Conservation (phyloP, 2,797 vertebrate genomes). For the Prunella strophiata region DNA sequence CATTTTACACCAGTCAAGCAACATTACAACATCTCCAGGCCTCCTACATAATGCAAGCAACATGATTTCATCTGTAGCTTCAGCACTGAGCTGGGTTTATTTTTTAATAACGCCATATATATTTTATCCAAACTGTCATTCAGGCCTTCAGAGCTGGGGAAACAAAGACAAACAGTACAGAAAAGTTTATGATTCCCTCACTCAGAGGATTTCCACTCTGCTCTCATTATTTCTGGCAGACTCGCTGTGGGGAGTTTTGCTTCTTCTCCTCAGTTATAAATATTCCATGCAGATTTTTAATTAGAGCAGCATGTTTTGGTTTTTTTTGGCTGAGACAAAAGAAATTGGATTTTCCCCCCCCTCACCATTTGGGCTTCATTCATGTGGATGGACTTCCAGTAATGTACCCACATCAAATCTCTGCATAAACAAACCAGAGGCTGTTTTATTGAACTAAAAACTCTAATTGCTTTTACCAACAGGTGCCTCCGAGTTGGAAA, state of each 20-base stretch:
- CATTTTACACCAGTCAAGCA: neutral
- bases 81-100: neutral
- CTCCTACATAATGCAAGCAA: neutral
- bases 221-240: constrained; percentile 51
- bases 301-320: constrained; percentile 21
- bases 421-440: neutral
- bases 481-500: neutral
- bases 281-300: constrained; percentile 67
- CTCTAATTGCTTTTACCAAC: constrained; percentile 11
- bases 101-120: constrained; percentile 14
- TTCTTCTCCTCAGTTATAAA: constrained; percentile 57
- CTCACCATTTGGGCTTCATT: neutral
- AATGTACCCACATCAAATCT: neutral
- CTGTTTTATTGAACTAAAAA: neutral
- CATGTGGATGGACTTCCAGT: constrained; percentile 26
- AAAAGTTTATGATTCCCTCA: constrained; percentile 6
- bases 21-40: neutral
- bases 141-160: neutral
- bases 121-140: constrained; percentile 23
- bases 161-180: constrained; percentile 28
- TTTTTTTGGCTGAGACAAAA: constrained; percentile 44
- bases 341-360: neutral
- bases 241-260: constrained; percentile 8
- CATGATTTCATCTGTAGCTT: neutral
- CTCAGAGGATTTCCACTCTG: constrained; percentile 18